Conservation (phyloP, 1,140 invertebrate species). For the Monomorium pharaonis region DNA sequence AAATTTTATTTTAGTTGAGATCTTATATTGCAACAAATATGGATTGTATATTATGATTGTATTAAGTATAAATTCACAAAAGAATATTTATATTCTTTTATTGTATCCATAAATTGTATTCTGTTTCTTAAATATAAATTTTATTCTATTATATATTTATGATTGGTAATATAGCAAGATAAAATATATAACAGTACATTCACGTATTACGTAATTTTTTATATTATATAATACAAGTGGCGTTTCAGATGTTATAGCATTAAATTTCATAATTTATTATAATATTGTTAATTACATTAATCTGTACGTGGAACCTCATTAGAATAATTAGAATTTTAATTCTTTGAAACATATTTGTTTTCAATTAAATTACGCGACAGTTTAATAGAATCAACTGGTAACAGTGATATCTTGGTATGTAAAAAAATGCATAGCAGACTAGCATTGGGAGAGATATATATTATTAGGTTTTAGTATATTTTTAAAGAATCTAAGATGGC, state of each 20-base stretch:
- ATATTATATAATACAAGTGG: neutral
- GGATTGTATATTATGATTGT: neutral
- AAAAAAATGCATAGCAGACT: too few species aligned
- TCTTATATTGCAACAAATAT: conserved; percentile 31
- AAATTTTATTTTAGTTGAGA: conserved; percentile 8
- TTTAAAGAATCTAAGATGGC: too few species aligned
- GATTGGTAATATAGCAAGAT: neutral
- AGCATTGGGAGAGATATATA: too few species aligned
- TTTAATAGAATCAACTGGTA: neutral
- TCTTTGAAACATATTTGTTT: neutral
- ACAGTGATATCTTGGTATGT: too few species aligned
- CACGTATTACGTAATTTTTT: neutral
- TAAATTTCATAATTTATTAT: conserved; percentile 30
- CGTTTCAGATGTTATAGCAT: conserved; percentile 11
- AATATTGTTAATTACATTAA: neutral
- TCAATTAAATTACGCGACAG: neutral
- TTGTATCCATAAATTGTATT: conserved; percentile 5
- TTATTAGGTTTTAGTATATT: too few species aligned
- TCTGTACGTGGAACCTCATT: neutral
- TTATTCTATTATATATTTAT: conserved; percentile 34
- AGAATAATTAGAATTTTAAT: conserved; percentile 21
- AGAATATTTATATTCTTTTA: neutral
- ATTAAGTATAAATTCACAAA: neutral
- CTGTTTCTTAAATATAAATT: conserved; percentile 16
- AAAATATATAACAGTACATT: neutral